These are phyloP conservation scores for Poecilus cupreus DNA, from an alignment of 2,888 invertebrate species.

Conservation along the genomic window DNA sequence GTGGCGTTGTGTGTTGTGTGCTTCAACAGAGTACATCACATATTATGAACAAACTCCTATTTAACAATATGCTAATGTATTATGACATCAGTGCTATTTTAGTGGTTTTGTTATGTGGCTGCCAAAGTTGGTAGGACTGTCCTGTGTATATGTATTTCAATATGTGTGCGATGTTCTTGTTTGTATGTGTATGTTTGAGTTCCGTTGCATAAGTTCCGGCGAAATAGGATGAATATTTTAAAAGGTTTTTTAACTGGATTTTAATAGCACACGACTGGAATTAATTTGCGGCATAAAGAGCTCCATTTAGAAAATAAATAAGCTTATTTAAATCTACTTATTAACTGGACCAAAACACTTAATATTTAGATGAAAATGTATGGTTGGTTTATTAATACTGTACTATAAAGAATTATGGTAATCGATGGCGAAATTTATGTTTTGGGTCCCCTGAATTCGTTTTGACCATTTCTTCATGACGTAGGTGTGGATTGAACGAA, in stretches of 20 bases:
- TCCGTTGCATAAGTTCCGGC: neutral
- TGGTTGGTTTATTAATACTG: no score
- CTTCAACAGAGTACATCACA: slow-evolving; percentile 7
- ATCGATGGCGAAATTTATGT: no score
- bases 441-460: no score
- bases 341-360: neutral
- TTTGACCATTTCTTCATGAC: no score
- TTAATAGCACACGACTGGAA: neutral
- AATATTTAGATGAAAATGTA: no score
- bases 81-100: slow-evolving; percentile 49
- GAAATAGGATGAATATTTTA: slow-evolving; percentile 16
- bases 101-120: slow-evolving; percentile 39
- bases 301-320: no score
- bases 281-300: neutral
- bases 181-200: slow-evolving; percentile 6
- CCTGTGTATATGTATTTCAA: no score
- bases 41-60: slow-evolving; percentile 14
- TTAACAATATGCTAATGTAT: slow-evolving; percentile 42
- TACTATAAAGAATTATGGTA: no score
- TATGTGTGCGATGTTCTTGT: no score
- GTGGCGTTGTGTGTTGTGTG: slow-evolving; percentile 12
- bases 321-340: neutral
- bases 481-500: no score
- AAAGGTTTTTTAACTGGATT: slow-evolving; percentile 6
- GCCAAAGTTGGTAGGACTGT: slow-evolving; percentile 34